phyloP scores from a whole-genome alignment of 2,113 vertebrate species.

The Nycticorax nycticorax region DNA sequence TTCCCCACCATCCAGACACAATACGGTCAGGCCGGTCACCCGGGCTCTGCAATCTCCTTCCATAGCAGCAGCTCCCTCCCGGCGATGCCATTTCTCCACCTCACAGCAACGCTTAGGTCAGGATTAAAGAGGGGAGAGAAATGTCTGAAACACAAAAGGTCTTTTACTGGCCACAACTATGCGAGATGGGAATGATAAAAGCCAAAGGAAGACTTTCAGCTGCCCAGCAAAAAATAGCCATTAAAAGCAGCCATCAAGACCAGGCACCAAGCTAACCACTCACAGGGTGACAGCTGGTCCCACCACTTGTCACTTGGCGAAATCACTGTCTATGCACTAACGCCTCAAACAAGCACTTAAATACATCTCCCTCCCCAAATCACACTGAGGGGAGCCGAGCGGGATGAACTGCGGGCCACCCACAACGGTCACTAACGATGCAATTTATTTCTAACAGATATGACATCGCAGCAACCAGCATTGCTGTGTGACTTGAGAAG shows the following conservation, averaged over 20 bases:
- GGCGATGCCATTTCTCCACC: not conserved
- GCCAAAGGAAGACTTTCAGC: not conserved
- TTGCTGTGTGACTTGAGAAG: not conserved
- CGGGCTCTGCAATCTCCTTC: not conserved
- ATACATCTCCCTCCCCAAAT: not conserved
- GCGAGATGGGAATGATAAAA: not conserved
- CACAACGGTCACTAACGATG: not conserved
- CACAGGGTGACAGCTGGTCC: not conserved
- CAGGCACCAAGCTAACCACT: not conserved
- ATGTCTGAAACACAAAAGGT: not conserved
- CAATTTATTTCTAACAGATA: not conserved
- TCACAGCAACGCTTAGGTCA: not conserved
- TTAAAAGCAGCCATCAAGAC: not conserved
- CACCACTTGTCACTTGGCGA: not conserved
- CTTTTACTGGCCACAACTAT: not conserved
- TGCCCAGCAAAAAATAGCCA: not conserved
- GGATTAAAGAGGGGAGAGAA: not conserved
- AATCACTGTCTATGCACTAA: not conserved
- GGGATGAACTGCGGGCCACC: not conserved
- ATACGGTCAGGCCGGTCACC: not conserved
- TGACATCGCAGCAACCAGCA: not conserved
- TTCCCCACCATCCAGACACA: slow-evolving; percentile 24
- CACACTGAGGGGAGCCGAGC: not conserved
- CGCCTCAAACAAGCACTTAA: not conserved
- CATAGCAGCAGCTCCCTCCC: not conserved